Conservation (phyloP, 2,797 vertebrate species). For the Chelonia mydas region DNA sequence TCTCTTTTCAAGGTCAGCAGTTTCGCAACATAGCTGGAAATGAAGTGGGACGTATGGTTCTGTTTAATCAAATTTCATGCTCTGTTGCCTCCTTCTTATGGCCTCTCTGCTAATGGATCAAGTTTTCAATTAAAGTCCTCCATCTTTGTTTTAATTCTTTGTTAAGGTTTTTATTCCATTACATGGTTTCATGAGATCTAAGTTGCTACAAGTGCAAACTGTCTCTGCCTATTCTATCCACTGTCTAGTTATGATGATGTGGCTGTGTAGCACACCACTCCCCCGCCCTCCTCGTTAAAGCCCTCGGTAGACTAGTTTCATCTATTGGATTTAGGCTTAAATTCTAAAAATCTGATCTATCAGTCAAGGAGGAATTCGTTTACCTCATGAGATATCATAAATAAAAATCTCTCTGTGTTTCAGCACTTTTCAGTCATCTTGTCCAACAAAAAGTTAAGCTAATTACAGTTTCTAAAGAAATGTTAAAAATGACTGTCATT, state of each 20-base stretch:
- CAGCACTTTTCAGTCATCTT: conserved; percentile 39
- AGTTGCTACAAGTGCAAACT: conserved; percentile 58
- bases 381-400: conserved; percentile 34
- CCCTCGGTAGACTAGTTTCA: conserved; percentile 8
- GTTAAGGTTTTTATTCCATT: conserved; percentile 82
- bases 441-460: conserved; percentile 59
- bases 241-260: conserved; percentile 24
- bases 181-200: conserved; percentile 74
- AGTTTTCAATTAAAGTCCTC: conserved; percentile 85
- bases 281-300: conserved; percentile 36
- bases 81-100: conserved; percentile 80
- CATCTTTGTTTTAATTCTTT: conserved; percentile 86
- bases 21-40: conserved; percentile 75
- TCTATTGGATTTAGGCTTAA: conserved; percentile 37
- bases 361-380: conserved; percentile 24
- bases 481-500: conserved; percentile 35
- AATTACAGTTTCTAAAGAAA: conserved; percentile 44
- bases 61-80: conserved; percentile 86
- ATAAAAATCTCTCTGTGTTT: conserved; percentile 10
- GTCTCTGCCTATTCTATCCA: conserved; percentile 35
- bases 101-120: conserved; percentile 85
- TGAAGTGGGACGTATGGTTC: conserved; percentile 79
- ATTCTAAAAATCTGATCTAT: conserved; percentile 54
- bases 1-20: conserved; percentile 82
- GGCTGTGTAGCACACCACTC: neutral